Evolutionary conservation across 2,797 vertebrate species (phyloP), one percentile per base, ranked within the genome.

Genomic region (Alca torda): DNA sequence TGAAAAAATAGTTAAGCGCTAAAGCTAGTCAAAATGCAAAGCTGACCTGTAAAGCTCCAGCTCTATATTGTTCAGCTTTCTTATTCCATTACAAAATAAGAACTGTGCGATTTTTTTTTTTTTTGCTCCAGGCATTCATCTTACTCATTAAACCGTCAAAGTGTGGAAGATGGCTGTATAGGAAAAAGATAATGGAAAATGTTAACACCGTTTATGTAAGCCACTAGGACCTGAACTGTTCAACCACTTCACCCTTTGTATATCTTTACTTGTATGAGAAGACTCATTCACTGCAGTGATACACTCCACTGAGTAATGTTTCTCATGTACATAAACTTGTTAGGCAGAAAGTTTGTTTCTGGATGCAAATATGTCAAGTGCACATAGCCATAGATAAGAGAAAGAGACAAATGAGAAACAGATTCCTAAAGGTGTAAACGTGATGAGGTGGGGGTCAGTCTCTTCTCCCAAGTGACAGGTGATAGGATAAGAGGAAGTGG

Each of bases 141-240:
- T 91, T 91, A 12, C 54, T 95, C 35, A 13, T 94, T 85, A 84
- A 89, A 59, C 35, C 83, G 61, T 78, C 87, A 78, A 75, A 84
- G 73, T 20, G 51, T 61, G 46, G 54, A 78, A 83, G n/a, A 20
- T 86, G 82, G 45, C 53, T 93, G 8, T 39, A 5, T 76, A 48
- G 51, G 61, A 67, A 81, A 61, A 65, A 73, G 56, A 61, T 63
- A 92, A 93, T 81, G 65, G 87, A 68, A 93, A 91, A 87, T 48
- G 57, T 92, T 89, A 83, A 48, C 81, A 15, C 20, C 25, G 26
- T 92, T 93, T 87, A 50, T 73, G 84, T 65, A 85, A 94, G 64
- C 51, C 56, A 45, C 81, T 65, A 16, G 6, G 59, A 75, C 76
- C 46, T 69, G 75, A 96, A 37, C 68, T 70, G 15, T 75, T 87